Base-by-base conservation (phyloP, 2,888 invertebrate genomes). In the Phaedon cochleariae region DNA sequence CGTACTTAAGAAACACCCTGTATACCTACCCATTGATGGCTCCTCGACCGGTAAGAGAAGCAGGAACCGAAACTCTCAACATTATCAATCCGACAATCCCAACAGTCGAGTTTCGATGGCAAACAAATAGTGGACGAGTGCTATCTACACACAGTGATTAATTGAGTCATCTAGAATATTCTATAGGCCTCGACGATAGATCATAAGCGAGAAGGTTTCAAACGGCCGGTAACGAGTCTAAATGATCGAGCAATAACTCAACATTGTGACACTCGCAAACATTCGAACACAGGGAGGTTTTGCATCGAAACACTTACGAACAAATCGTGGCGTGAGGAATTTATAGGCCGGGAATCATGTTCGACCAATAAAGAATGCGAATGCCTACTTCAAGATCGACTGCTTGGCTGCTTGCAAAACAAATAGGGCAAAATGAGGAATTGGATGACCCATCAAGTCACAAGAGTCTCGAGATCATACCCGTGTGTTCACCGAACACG, bases 181-280 rank as follows among this genome's bases (percentile, higher is more conserved):
- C 51, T 37, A 58, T 63, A 31, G 58, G 15, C 63, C 52, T 29
- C 20, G 45, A 22, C 52, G 58, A 63, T 58, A 58, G 31, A 58
- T 63, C 58, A 53, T 58, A 22, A 2, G 45, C 26, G 58, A 21
- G 52, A 58, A 48, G 31, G 22, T 51, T 41, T 64, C 54, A 61
- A 62, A 52, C 45, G 62, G 52, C 49, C 48, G 26, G 59, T 68
- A 68, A 68, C 63, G 65, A 68, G 68, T 57, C 58, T 63, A 68
- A 68, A 64, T 62, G 60, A 59, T 51, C 63, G 31, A 59, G 58
- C 54, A 34, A 65, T 68, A 65, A 52, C 45, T 68, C 63, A 68
- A 46, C 58, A 34, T 62, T 65, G 62, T 63, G 68, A 63, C 62
- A 64, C 57, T 57, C 18, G 45, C 22, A 45, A 57, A 57, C 46